Evolutionary conservation across 2,888 invertebrate genomes (phyloP).

Genomic region (Eucriotettix oculatus): DNA sequence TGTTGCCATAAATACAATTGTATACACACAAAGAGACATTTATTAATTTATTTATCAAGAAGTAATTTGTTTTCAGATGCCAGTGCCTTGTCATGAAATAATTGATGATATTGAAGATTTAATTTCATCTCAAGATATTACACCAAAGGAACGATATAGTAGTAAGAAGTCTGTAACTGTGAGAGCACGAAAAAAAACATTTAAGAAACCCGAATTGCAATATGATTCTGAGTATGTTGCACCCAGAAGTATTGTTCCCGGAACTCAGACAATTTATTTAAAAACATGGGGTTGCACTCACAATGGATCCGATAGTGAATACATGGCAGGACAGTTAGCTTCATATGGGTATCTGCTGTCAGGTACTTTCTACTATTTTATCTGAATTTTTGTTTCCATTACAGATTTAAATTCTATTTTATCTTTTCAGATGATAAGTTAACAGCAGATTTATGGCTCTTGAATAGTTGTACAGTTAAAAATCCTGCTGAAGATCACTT

Average conservation of each 20-base stretch:
- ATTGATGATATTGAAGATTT: conserved; percentile 76
- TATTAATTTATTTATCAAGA: too few relatives aligned
- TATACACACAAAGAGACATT: too few relatives aligned
- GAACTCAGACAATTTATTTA: conserved; percentile 61
- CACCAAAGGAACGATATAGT: conserved; percentile 60
- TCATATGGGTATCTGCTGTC: conserved; percentile 75
- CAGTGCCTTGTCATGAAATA: conserved; percentile 43
- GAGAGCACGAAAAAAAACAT: conserved; percentile 33
- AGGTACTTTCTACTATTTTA: conserved; percentile 18
- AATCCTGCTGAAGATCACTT: conserved; percentile 94
- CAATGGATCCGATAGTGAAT: conserved; percentile 94
- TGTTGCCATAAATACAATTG: too few relatives aligned
- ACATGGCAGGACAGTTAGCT: conserved; percentile 91
- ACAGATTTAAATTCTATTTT: not conserved
- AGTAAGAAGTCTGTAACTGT: conserved; percentile 52
- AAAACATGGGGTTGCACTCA: conserved; percentile 98
- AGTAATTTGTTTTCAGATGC: conserved; percentile 24
- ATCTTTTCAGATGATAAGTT: conserved; percentile 43
- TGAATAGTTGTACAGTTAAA: conserved; percentile 97
- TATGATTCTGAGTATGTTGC: conserved; percentile 10
- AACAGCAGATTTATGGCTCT: conserved; percentile 79
- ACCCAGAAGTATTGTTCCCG: conserved; percentile 31
- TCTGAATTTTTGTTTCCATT: conserved; percentile 14
- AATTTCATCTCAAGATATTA: conserved; percentile 61
- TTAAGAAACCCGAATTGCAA: conserved; percentile 17